Conservation (phyloP, 1,140 invertebrate species). For the Philopotamus ludificatus region DNA sequence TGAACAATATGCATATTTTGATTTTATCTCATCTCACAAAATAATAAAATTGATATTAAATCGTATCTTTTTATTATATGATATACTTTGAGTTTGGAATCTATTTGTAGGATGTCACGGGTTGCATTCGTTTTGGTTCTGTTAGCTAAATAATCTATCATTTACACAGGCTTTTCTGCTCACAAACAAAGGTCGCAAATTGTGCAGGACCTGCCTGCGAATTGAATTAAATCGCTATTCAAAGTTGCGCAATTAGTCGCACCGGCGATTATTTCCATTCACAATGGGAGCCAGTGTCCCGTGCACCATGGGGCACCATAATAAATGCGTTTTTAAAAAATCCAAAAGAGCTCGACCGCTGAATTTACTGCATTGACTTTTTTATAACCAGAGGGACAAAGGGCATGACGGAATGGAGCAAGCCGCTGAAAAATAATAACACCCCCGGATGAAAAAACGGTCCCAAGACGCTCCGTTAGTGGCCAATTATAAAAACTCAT, state of each 20-base stretch:
- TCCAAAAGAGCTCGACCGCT: not conserved
- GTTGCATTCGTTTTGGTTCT: too few relatives aligned
- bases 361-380: not conserved
- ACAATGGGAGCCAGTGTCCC: not conserved
- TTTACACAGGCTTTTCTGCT: too few relatives aligned
- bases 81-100: too few relatives aligned
- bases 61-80: too few relatives aligned
- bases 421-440: conserved; percentile 3
- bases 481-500: conserved; percentile 41
- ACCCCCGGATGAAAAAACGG: conserved; percentile 9
- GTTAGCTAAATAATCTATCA: too few relatives aligned
- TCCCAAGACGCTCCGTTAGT: conserved; percentile 36
- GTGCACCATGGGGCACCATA: too few relatives aligned
- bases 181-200: too few relatives aligned
- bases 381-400: not conserved
- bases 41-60: too few relatives aligned
- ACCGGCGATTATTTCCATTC: not conserved
- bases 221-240: not conserved
- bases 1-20: too few relatives aligned
- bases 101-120: too few relatives aligned
- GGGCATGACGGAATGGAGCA: not conserved
- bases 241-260: not conserved
- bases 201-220: not conserved
- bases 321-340: not conserved
- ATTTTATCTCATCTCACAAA: too few relatives aligned